Base-by-base conservation (phyloP, 1,140 invertebrate species). In the Drosophila punjabiensis region DNA sequence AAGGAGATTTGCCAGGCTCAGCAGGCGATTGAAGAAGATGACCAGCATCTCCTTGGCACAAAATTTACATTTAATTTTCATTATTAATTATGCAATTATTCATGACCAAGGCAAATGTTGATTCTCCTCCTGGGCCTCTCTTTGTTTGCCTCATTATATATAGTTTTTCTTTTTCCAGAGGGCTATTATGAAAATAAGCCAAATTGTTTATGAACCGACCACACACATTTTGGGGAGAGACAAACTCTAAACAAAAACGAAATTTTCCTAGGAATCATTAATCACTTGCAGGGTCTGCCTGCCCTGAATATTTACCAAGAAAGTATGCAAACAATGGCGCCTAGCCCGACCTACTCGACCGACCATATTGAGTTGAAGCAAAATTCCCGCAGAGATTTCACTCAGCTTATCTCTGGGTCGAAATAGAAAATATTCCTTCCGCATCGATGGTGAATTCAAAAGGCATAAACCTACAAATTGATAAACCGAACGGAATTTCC, bases 31-130 rank as follows among this genome's bases (percentile, higher is more conserved):
- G 10, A 8, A 8, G 30, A 24, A 5, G 2, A 24, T 16, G 53
- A 5, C 20, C 35, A 39, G 8, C 73, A 37, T 60, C 53, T 48
- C 55, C 33, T 69, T 47, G 48, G 43, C 63, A 43, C 13, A 69
- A 89, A 81, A 88, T 88, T 89, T 88, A 61, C 71, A 90, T 82
- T 89, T 86, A 86, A 89, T 91, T 86, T 86, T 45, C 64, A 75
- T 85, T 73, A 85, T 90, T 85, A 90, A 89, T 89, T 85, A 90
- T 89, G 81, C 81, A 90, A 81, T 90, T 85, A 64, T 71, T 66
- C 35, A 55, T 50, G 68, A 28, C 67, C 62, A 67, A 68, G 73
- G 65, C 76, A 76, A 89, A 90, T 82, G 71, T 86, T 86, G 76
- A 86, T 56, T 74, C 65, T 58, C 35, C 16, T n/a, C 20, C 18